Percentiles rank a stretch among this genome's conserved stretches.
These are phyloP conservation scores for Nothocercus nigrocapillus DNA, from an alignment of 2,113 vertebrate species.

Conservation along the genomic window DNA sequence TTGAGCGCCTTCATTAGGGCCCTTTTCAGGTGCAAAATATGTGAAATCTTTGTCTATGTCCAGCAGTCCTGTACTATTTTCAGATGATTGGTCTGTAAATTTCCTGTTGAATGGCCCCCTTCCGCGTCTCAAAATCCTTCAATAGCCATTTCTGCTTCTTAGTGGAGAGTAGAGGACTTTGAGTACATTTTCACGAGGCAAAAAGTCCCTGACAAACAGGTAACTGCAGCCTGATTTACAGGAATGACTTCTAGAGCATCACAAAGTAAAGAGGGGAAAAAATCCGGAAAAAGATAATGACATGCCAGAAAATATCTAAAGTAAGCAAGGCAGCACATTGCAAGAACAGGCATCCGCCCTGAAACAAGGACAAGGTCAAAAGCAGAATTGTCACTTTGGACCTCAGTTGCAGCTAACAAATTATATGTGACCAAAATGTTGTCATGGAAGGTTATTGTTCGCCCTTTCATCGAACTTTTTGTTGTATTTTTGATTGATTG, in stretches of 20 bases:
- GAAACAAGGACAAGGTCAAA: slow-evolving; percentile 42
- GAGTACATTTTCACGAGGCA: neutral
- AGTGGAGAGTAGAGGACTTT: slow-evolving; percentile 5
- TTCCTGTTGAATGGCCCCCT: neutral
- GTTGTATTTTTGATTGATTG: slow-evolving; percentile 56
- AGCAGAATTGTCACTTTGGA: slow-evolving; percentile 41
- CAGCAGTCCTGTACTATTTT: neutral
- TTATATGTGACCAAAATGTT: slow-evolving; percentile 36
- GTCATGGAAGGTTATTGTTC: slow-evolving; percentile 54
- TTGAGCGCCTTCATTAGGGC: neutral
- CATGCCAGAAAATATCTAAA: neutral
- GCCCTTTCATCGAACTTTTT: slow-evolving; percentile 36
- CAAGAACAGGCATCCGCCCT: neutral
- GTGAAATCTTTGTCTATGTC: neutral
- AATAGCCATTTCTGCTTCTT: slow-evolving; percentile 15
- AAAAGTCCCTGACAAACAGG: slow-evolving; percentile 22
- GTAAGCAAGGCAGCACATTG: slow-evolving; percentile 25
- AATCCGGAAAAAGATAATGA: slow-evolving; percentile 37
- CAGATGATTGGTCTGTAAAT: neutral
- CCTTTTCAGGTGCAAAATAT: neutral
- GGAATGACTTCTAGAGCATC: neutral
- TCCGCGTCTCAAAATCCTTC: neutral
- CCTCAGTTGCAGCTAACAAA: slow-evolving; percentile 67
- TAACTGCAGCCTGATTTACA: slow-evolving; percentile 38
- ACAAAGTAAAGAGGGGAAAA: neutral